Conservation (phyloP, 2,113 vertebrate species). For the Platysteira castanea region DNA sequence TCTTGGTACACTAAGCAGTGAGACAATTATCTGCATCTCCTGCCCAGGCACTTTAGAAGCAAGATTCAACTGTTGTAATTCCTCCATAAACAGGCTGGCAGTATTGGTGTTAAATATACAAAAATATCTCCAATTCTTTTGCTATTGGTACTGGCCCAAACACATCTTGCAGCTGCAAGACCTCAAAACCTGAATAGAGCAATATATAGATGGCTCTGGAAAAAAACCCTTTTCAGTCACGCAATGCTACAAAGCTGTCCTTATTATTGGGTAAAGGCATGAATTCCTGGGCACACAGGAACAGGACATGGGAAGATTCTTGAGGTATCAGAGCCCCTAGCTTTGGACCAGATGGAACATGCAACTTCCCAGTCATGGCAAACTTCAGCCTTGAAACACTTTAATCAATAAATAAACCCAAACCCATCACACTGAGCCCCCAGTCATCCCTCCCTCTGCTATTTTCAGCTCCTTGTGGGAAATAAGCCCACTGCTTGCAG, state of each 20-base stretch:
- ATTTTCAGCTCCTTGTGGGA: background rate
- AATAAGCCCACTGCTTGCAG: background rate
- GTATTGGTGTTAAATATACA: background rate
- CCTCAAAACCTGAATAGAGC: background rate
- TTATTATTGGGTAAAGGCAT: background rate
- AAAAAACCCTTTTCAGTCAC: background rate
- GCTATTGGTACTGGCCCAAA: background rate
- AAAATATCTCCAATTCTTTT: background rate
- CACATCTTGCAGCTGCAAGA: background rate
- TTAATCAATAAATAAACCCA: background rate
- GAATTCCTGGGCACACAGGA: background rate
- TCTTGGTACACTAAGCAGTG: fast-evolving
- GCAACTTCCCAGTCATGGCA: background rate
- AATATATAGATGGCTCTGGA: background rate
- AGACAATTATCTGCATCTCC: background rate
- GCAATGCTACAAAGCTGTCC: background rate
- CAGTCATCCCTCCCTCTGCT: background rate
- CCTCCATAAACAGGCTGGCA: background rate
- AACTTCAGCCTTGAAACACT: background rate
- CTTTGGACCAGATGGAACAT: background rate
- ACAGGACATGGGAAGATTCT: background rate
- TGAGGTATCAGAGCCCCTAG: background rate
- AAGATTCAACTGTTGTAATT: background rate
- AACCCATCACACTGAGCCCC: background rate
- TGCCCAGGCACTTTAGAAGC: background rate